Evolutionary conservation across 2,113 vertebrate genomes (phyloP), one percentile per base, ranked within the genome.

Genomic region (Polyodon spathula): DNA sequence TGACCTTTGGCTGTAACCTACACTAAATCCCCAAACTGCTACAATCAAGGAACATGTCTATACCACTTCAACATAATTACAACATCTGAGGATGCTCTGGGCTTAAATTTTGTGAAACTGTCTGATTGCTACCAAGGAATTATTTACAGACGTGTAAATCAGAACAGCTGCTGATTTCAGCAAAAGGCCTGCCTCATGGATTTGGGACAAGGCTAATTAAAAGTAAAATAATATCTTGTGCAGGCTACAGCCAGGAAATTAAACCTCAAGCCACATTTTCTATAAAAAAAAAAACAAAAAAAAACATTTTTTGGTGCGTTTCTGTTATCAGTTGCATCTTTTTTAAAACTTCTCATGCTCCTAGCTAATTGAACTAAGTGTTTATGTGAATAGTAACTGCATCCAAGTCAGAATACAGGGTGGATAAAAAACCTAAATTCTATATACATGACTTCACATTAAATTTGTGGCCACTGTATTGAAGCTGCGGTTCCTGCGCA

Each of bases 121-220:
- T 63, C 65, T 73, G 74, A 75, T 72, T 83, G 75, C 76, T 81
- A 80, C 78, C 71, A 73, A 78, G 38, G 78, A 76, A 81, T 81
- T 67, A 58, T 75, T 84, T 75, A 59, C 79, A 84, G 77, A 67
- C 68, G 69, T 76, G 27, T 69, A 76, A 81, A 79, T 76, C 63
- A 76, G 72, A 81, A 75, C 68, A 65, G 54, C 66, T 69, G 63
- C 69, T 73, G 62, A 73, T 75, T 75, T 72, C 70, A 71, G 65
- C 65, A 65, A 52, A 4, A 1, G 64, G 16, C 67, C 63, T 69
- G 63, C 68, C n/a, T n/a, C 70, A 63, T 72, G 57, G 73, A 71
- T 74, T 76, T 66, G 56, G 73, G 74, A 80, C 69, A 64, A 66
- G 46, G 48, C 57, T 76, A 76, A 81, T 78, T 82, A 73, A 66